A percentile compares a stretch with the other conserved stretches of the same genome.
Conservation (phyloP, 2,888 invertebrate genomes). For the Hipparchia semele region DNA sequence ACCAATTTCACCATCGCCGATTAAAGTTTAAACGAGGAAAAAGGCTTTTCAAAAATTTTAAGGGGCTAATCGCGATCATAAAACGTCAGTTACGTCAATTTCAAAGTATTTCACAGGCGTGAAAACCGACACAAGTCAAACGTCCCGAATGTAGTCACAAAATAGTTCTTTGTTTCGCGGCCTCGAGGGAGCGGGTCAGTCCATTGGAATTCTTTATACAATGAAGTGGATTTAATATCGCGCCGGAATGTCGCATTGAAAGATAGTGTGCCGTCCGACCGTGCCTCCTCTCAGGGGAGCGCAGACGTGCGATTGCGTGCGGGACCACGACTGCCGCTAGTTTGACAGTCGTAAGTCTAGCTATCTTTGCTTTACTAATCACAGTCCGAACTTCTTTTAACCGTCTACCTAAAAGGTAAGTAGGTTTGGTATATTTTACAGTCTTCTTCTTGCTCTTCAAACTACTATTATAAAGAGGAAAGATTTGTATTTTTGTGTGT, state of each 20-base stretch:
- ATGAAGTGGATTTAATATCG: slow-evolving; percentile 81
- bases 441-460: too few relatives aligned
- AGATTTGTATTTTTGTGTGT: too few relatives aligned
- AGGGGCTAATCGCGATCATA: not conserved
- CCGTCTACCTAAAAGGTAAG: too few relatives aligned
- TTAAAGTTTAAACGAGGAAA: too few relatives aligned
- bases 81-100: not conserved
- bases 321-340: not conserved
- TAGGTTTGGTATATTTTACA: too few relatives aligned
- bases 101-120: slow-evolving; percentile 5
- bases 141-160: slow-evolving; percentile 37
- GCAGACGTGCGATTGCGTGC: slow-evolving; percentile 35
- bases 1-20: too few relatives aligned
- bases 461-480: too few relatives aligned
- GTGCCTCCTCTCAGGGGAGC: slow-evolving; percentile 23
- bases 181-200: slow-evolving; percentile 46
- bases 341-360: slow-evolving; percentile 15
- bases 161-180: slow-evolving; percentile 45
- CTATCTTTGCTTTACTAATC: not conserved
- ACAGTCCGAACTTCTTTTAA: not conserved
- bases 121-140: slow-evolving; percentile 23
- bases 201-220: slow-evolving; percentile 76
- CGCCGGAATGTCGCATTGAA: slow-evolving; percentile 66
- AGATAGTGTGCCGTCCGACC: slow-evolving; percentile 55
- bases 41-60: too few relatives aligned